These are phyloP conservation scores for Temnothorax rugatulus DNA, from an alignment of 2,888 invertebrate genomes.

Conservation along the genomic window DNA sequence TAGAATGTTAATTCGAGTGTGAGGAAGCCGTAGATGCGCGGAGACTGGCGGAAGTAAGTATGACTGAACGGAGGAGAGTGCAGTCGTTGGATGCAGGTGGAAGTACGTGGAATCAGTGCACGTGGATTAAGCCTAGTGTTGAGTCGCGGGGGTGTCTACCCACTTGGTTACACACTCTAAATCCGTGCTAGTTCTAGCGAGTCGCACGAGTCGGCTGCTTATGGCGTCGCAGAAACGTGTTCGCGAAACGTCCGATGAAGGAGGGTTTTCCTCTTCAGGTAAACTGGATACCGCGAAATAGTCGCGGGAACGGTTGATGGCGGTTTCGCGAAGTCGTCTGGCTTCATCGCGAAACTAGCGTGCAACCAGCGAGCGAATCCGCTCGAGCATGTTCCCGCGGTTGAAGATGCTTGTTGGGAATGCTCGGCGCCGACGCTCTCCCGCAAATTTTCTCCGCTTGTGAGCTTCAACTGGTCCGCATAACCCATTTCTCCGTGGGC, in stretches of 20 bases:
- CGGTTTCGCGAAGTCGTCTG: conserved; percentile 23
- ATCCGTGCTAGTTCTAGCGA: conserved; percentile 72
- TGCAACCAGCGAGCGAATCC: conserved; percentile 65
- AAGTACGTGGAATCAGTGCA: conserved; percentile 48
- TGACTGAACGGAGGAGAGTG: neutral
- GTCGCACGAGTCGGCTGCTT: conserved; percentile 76
- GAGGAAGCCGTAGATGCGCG: conserved; percentile 49
- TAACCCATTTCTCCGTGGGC: neutral
- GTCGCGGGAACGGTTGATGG: conserved; percentile 13
- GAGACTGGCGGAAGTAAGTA: conserved; percentile 39
- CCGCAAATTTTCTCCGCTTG: conserved; percentile 69
- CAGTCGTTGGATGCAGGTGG: conserved; percentile 31
- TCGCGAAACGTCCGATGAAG: conserved; percentile 72
- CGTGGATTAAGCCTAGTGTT: conserved; percentile 37
- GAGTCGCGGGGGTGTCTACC: conserved; percentile 59
- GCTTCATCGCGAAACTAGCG: conserved; percentile 32
- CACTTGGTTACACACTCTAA: conserved; percentile 69
- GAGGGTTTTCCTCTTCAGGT: conserved; percentile 42
- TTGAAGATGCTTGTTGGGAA: conserved; percentile 78
- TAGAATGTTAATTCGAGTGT: conserved; percentile 22
- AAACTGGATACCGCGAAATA: conserved; percentile 39
- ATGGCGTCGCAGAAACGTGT: conserved; percentile 74
- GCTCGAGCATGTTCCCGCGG: conserved; percentile 77
- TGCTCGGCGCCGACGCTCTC: conserved; percentile 73
- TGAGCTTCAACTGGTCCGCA: conserved; percentile 15